Evolutionary conservation across 92 coral and sea anemone genomes (phyloP), one percentile per base, ranked within the genome.

Genomic region (Metridium senile): DNA sequence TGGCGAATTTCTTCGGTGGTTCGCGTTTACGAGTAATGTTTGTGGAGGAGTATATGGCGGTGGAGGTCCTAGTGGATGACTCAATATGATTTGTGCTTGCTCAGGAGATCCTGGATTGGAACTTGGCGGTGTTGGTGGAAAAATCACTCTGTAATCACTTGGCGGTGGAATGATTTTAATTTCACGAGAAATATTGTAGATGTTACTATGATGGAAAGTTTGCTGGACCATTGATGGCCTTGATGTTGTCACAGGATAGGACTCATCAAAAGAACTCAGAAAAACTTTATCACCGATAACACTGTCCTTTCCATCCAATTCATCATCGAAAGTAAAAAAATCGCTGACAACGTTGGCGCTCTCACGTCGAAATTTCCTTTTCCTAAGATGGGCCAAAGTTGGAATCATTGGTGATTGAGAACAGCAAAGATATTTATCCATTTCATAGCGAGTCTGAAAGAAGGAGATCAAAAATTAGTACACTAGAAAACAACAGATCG

Each of bases 71-170:
- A 93, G 97, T 1, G 88, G 90, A 11, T 84, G 82, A 17, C 78
- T 64, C 9, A 96, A 81, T 39, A 87, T 89, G 4, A 89, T 90
- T 20, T 87, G 90, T 21, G 93, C 88, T 71, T 85, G 92, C 58
- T 96, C 99, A n/a, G 99, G 99, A 30, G 99, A 96, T 30, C 99
- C 99, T 51, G 99, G 99, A 73, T 96, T 96, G 0, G 99, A 96
- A 69, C 82, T 93, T 34, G 99, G 99, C 62, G 99, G 99, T 1
- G 99, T 96, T 1, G 99, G 99, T 21, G 99, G 99, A 71, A 89
- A 96, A 43, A 96, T 91, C 16, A 93, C 94, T 0, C 91, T 88
- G 82, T 92, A 87, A 28, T 92, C 93, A 22, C 97, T 89, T 2
- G 97, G 97, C 0, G 97, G 97, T 52, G 92, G 91, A 59, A 86